Conservation (phyloP, 2,113 vertebrate genomes). For the Turdus rufiventris region DNA sequence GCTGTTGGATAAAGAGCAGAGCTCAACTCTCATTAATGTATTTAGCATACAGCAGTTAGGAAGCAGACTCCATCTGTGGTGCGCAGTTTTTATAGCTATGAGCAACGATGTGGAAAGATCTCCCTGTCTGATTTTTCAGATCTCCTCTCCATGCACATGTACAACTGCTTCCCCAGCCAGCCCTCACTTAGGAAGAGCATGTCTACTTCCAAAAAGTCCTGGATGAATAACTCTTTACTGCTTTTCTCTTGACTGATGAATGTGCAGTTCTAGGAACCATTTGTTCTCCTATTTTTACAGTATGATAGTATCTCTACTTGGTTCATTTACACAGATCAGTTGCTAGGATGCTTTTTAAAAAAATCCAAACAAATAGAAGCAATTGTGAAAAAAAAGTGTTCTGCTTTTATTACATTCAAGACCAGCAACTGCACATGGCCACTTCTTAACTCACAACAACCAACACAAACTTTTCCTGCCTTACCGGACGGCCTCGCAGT, state of each 20-base stretch:
- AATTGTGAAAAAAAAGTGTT: neutral
- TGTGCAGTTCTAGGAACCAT: neutral
- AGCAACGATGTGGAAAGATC: neutral
- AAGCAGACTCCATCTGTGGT: neutral
- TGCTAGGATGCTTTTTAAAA: neutral
- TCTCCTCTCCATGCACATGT: neutral
- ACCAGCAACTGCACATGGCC: neutral
- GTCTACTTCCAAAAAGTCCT: neutral
- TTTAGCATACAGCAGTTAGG: neutral
- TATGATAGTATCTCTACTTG: neutral
- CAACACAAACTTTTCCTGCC: neutral
- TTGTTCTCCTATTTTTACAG: neutral
- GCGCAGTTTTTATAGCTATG: neutral
- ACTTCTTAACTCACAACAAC: neutral
- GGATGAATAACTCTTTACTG: neutral
- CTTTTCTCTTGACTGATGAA: neutral
- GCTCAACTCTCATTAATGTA: neutral
- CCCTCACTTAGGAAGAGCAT: neutral
- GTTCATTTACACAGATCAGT: neutral
- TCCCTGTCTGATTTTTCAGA: neutral
- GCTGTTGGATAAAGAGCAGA: neutral
- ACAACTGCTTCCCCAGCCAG: neutral
- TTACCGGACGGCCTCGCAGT: slow-evolving; percentile 71
- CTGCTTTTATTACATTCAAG: neutral
- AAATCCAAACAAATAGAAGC: neutral